A percentile compares a stretch with the other conserved stretches of the same genome.
Evolutionary conservation across 2,113 vertebrate genomes (phyloP).

Genomic region (Podarcis cretensis): DNA sequence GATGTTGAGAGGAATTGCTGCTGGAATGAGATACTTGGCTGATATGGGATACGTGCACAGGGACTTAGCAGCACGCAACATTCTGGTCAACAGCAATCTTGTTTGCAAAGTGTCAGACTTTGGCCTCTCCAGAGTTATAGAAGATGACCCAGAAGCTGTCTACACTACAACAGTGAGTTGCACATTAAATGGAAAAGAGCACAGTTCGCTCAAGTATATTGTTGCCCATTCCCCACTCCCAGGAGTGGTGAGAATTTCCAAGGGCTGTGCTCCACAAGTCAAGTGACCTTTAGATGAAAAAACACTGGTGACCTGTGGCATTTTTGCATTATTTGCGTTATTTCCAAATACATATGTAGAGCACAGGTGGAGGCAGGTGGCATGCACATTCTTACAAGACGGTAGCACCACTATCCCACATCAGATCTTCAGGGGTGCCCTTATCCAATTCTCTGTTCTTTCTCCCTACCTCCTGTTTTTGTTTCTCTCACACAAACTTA

Average conservation of each 20-base stretch:
- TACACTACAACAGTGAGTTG: slow-evolving; percentile 97
- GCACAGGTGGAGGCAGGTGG: neutral
- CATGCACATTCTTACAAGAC: neutral
- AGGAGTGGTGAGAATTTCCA: no score
- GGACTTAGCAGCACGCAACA: slow-evolving; percentile 96
- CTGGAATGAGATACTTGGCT: slow-evolving; percentile 96
- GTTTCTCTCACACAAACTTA: neutral
- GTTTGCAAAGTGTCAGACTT: slow-evolving; percentile 99
- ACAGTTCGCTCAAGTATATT: neutral
- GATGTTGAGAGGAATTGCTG: slow-evolving; percentile 96
- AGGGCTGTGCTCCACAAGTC: neutral
- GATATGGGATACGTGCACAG: slow-evolving; percentile 99
- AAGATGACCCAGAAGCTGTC: slow-evolving; percentile 97
- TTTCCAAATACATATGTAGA: neutral
- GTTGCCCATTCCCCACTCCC: neutral
- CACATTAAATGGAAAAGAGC: no score
- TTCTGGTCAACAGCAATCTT: slow-evolving; percentile 99
- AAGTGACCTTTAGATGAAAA: neutral
- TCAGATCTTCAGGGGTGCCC: neutral
- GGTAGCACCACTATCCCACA: neutral
- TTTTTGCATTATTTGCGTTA: neutral
- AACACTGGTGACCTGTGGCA: neutral
- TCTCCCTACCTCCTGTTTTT: neutral
- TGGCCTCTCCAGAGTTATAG: slow-evolving; percentile 95
- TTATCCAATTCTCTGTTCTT: neutral